Conservation (phyloP, 1,140 invertebrate species). For the Physella acuta region DNA sequence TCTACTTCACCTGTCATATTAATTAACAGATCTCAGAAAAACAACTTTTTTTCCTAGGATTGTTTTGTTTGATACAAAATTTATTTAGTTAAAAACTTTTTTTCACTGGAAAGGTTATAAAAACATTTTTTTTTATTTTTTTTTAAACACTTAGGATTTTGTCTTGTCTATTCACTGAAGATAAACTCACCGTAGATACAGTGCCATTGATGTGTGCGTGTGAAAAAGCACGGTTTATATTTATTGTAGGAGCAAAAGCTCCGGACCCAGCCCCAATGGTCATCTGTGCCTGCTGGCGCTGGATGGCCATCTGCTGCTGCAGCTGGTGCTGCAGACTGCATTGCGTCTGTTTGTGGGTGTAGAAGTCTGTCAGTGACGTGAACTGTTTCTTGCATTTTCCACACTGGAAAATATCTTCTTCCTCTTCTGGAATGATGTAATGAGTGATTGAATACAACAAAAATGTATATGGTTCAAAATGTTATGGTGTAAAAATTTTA, state of each 20-base stretch:
- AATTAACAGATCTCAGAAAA: too few relatives aligned
- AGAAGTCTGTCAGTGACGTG: slow-evolving; percentile 64
- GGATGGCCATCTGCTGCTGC: slow-evolving; percentile 18
- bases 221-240: background rate
- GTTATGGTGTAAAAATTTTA: background rate
- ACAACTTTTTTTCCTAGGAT: too few relatives aligned
- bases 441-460: too few relatives aligned
- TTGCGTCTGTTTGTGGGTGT: slow-evolving; percentile 66
- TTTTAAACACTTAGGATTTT: too few relatives aligned
- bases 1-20: too few relatives aligned
- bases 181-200: slow-evolving; percentile 11
- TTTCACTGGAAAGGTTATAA: too few relatives aligned
- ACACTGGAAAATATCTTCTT: slow-evolving; percentile 71
- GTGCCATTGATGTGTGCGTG: background rate
- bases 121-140: too few relatives aligned
- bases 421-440: too few relatives aligned
- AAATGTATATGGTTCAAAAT: background rate
- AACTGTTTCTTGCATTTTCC: slow-evolving; percentile 72
- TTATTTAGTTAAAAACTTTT: too few relatives aligned
- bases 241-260: slow-evolving; percentile 8
- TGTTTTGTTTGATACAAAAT: too few relatives aligned
- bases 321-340: slow-evolving; percentile 33
- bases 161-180: too few relatives aligned
- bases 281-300: slow-evolving; percentile 25
- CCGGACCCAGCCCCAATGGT: background rate